These are phyloP conservation scores for Lytechinus variegatus DNA, from an alignment of 35 echinoderm and acorn worm genomes.

Conservation along the genomic window DNA sequence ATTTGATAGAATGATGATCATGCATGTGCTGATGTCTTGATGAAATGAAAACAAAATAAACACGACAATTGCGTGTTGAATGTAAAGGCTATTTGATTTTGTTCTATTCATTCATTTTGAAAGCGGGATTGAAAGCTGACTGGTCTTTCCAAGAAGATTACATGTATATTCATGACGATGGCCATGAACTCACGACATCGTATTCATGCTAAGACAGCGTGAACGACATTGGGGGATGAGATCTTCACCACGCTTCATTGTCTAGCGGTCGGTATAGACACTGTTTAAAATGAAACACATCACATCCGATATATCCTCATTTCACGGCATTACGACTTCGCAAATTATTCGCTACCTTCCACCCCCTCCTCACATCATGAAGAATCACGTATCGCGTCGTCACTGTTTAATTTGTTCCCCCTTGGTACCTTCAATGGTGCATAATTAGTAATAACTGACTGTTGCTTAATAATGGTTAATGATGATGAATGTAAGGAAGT, in stretches of 20 bases:
- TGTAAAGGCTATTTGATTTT: not conserved
- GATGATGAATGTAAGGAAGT: not conserved
- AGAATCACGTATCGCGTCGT: conserved; percentile 25
- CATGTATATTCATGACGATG: not conserved
- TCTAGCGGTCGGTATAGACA: not conserved
- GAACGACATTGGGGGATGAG: not conserved
- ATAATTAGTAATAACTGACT: not conserved
- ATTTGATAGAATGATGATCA: too few species aligned
- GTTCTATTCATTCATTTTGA: not conserved
- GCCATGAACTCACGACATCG: conserved; percentile 23
- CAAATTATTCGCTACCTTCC: conserved; percentile 27
- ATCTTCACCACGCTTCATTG: conserved; percentile 28
- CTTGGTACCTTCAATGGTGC: not conserved
- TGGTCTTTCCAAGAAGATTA: not conserved
- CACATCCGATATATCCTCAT: conserved; percentile 36
- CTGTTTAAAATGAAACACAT: conserved; percentile 26
- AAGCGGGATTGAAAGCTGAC: not conserved
- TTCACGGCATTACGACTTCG: conserved; percentile 51
- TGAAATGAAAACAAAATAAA: too few species aligned
- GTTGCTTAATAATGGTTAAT: not conserved
- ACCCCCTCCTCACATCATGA: conserved; percentile 8
- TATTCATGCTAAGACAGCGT: conserved; percentile 30
- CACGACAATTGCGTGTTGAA: too few species aligned
- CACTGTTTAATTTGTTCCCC: conserved; percentile 27
- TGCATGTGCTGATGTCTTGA: too few species aligned